A percentile compares a stretch with the other conserved stretches of the same genome.
These are phyloP conservation scores for Hesperia comma DNA, from an alignment of 2,888 invertebrate genomes.

Conservation along the genomic window DNA sequence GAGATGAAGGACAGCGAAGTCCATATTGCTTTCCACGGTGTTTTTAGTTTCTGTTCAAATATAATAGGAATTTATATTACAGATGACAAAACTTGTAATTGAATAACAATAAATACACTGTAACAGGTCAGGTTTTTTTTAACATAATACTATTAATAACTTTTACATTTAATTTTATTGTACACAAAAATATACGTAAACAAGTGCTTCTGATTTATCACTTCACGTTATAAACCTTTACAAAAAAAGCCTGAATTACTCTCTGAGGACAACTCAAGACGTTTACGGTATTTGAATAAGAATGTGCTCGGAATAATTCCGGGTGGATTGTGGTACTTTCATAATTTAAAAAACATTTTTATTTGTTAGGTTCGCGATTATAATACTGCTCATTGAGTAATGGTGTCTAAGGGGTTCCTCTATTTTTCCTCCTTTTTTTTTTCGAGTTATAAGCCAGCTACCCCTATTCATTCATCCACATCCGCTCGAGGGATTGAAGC, in stretches of 20 bases:
- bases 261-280: not conserved
- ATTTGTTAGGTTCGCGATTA: not conserved
- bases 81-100: no score
- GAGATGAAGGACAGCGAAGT: constrained; percentile 85
- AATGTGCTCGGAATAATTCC: not conserved
- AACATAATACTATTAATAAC: no score
- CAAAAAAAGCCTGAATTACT: not conserved
- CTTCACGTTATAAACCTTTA: not conserved
- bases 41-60: constrained; percentile 56
- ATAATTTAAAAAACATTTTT: not conserved
- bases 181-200: no score
- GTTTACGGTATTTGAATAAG: not conserved
- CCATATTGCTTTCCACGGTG: constrained; percentile 84
- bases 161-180: no score
- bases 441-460: no score
- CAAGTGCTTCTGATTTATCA: not conserved
- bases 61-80: not conserved
- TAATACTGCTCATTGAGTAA: no score
- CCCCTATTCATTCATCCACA: no score
- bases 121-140: no score
- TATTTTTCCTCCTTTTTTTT: no score
- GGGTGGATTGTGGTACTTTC: not conserved
- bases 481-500: no score
- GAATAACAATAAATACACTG: no score
- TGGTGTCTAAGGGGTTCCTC: no score